Base-by-base conservation (phyloP, 2,797 vertebrate genomes). In the Typhlichthys eigenmanni region DNA sequence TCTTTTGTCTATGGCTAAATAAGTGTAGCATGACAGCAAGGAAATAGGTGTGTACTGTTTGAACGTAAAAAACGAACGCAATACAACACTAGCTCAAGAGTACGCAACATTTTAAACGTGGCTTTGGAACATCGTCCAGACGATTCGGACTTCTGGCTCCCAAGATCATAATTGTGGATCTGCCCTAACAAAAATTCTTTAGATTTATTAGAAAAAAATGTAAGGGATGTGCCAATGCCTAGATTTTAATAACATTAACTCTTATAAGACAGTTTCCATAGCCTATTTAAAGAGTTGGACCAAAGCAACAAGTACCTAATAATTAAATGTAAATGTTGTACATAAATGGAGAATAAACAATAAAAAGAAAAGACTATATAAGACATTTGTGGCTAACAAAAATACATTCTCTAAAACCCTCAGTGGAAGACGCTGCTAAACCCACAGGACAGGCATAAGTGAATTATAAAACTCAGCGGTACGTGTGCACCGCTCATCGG, bases 11-110 rank as follows among this genome's bases (percentile, higher is more conserved):
- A 50, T 49, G 14, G 16, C 14, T 50, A 8, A 6, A n/a, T 0
- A 49, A 49, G 7, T 8, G 7, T 43, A 43, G 38, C 38, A 47
- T 48, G 4, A 50, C 48, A 1, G 13, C 13, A 17, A 10, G 38
- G 38, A n/a, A 17, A 14, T 17, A 24, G 49, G 48, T 1, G 19
- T 49, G 17, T 46, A 10, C 24, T 29, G 24, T 13, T 19, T 47
- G 55, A 62, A 72, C 55, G 61, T 61, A 19, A 11, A 60, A 63
- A 17, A 0, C 32, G 17, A 34, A n/a, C 2, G 3, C 14, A 17
- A 24, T 24, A 4, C 24, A 29, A 29, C 24, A 29, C 3, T 29
- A 29, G 24, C 24, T 29, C 49, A 17, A 0, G 11, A 14, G 16
- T 12, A 13, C 32, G 48, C 4, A 13, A 55, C 24, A 29, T 16